Evolutionary conservation across 2,888 invertebrate genomes (phyloP).

Genomic region (Oegoconia quadripuncta): DNA sequence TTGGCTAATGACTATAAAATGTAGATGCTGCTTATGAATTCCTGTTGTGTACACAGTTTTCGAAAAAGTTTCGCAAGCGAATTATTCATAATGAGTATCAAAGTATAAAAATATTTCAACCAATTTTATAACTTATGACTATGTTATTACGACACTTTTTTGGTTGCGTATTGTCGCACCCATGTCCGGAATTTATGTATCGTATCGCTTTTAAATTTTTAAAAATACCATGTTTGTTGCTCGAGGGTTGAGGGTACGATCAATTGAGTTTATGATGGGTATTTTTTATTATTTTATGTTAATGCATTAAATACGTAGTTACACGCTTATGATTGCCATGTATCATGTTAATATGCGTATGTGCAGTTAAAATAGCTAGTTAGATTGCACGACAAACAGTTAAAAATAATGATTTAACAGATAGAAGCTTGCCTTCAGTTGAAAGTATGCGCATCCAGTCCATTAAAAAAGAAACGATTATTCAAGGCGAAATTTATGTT

Average conservation of each 20-base stretch:
- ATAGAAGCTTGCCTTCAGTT: too few species aligned
- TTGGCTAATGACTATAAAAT: conserved; percentile 45
- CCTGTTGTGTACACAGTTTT: conserved; percentile 66
- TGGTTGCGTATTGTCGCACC: conserved; percentile 48
- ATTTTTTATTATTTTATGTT: conserved; percentile 69
- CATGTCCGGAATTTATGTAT: conserved; percentile 61
- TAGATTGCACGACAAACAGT: neutral
- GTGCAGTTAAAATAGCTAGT: conserved; percentile 12
- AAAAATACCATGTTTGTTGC: conserved; percentile 57
- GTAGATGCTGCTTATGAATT: conserved; percentile 57
- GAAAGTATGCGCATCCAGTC: too few species aligned
- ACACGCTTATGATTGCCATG: conserved; percentile 37
- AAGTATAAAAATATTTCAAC: conserved; percentile 38
- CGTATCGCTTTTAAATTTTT: conserved; percentile 45
- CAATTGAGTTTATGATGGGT: conserved; percentile 64
- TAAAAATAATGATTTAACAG: too few species aligned
- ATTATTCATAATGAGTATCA: conserved; percentile 68
- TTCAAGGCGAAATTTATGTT: too few species aligned
- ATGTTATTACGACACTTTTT: conserved; percentile 58
- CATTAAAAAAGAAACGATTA: too few species aligned
- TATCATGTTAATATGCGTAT: conserved; percentile 24
- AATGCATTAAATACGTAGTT: conserved; percentile 60
- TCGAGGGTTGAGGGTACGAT: conserved; percentile 59
- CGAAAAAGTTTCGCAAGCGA: conserved; percentile 61
- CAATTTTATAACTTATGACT: conserved; percentile 60